Evolutionary conservation across 1,140 invertebrate species (phyloP).

Genomic region (Medauroidea extradentata): DNA sequence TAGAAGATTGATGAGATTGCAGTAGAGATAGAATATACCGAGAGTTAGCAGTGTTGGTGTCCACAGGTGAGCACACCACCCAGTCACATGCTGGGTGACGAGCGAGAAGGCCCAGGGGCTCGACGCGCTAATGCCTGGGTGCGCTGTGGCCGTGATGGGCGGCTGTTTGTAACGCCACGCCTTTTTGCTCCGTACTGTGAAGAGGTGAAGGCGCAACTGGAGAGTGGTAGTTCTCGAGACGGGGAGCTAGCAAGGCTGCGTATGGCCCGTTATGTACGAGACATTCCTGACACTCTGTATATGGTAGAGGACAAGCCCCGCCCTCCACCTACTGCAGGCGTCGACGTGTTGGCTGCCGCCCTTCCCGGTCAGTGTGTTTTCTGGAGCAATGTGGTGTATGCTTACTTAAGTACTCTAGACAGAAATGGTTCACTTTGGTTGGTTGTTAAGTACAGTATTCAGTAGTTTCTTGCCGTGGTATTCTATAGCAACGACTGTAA

Average conservation of each 20-base stretch:
- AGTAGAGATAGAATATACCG: too few relatives aligned
- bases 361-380: slow-evolving; percentile 50
- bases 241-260: slow-evolving; percentile 69
- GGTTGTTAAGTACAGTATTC: too few relatives aligned
- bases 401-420: too few relatives aligned
- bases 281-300: slow-evolving; percentile 90
- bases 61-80: slow-evolving; percentile 64
- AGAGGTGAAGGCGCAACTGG: slow-evolving; percentile 82
- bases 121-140: slow-evolving; percentile 82
- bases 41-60: too few relatives aligned
- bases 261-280: slow-evolving; percentile 60
- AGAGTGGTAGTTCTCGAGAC: slow-evolving; percentile 78
- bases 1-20: too few relatives aligned
- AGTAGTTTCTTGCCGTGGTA: too few relatives aligned
- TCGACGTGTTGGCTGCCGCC: slow-evolving; percentile 47
- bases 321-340: slow-evolving; percentile 27
- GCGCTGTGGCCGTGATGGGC: slow-evolving; percentile 66
- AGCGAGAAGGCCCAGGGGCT: slow-evolving; percentile 61
- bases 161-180: slow-evolving; percentile 77
- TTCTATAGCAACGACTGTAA: too few relatives aligned
- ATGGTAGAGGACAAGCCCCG: slow-evolving; percentile 74
- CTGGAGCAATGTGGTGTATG: too few relatives aligned
- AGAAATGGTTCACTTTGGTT: too few relatives aligned
- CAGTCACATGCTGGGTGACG: slow-evolving; percentile 78
- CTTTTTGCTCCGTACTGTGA: slow-evolving; percentile 93